Percentiles rank a stretch among this genome's conserved stretches.
These are phyloP conservation scores for Gymnosoma rotundatum DNA, from an alignment of 2,888 invertebrate genomes.

Conservation along the genomic window DNA sequence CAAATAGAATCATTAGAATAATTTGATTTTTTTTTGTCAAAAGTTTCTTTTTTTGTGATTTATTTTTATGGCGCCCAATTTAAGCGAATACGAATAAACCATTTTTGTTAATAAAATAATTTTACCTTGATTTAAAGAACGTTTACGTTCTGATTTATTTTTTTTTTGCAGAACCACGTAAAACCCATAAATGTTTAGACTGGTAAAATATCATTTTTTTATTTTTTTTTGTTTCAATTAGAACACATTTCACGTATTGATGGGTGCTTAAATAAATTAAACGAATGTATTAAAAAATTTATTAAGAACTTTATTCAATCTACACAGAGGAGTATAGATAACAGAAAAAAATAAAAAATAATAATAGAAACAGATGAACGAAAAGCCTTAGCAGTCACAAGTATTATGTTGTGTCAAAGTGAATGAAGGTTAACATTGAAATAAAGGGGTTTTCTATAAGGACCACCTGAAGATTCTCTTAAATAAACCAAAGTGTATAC, in stretches of 20 bases:
- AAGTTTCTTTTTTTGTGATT: constrained; percentile 8
- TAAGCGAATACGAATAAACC: not conserved
- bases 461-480: no score
- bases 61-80: constrained; percentile 14
- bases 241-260: not conserved
- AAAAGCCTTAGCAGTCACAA: no score
- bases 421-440: no score
- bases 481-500: no score
- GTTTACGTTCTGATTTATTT: not conserved
- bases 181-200: not conserved
- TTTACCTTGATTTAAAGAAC: constrained; percentile 2
- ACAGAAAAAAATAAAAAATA: no score
- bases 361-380: no score
- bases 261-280: not conserved
- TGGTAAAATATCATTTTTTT: not conserved
- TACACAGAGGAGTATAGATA: no score
- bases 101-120: constrained; percentile 1
- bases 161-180: not conserved
- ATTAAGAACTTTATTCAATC: no score
- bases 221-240: not conserved
- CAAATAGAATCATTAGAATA: constrained; percentile 13
- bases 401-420: no score
- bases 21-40: constrained; percentile 15
- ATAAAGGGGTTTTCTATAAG: no score
- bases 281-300: no score